Percentiles rank a stretch among this genome's conserved stretches.
These are phyloP conservation scores for Meteorus cinctellus DNA, from an alignment of 2,888 invertebrate genomes.

Conservation along the genomic window DNA sequence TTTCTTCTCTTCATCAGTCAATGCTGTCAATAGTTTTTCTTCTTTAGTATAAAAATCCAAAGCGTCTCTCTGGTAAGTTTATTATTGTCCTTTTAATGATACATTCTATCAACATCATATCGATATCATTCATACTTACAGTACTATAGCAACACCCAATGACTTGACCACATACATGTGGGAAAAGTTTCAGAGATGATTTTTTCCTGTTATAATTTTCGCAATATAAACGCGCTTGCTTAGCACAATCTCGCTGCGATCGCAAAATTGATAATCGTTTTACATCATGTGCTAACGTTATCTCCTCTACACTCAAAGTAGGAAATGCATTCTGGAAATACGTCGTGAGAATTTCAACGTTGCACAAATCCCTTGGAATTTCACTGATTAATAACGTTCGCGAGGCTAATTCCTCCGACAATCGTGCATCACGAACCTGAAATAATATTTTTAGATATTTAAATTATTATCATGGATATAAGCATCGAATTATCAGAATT, in stretches of 20 bases:
- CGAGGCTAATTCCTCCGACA: conserved; percentile 82
- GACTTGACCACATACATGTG: conserved; percentile 79
- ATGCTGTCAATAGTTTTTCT: conserved; percentile 83
- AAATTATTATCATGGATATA: neutral
- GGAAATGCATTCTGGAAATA: conserved; percentile 89
- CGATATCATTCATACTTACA: conserved; percentile 60
- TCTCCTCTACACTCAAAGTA: conserved; percentile 87
- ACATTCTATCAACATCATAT: neutral
- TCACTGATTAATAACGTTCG: conserved; percentile 93
- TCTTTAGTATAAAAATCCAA: conserved; percentile 88
- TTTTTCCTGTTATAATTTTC: conserved; percentile 86
- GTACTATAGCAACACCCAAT: conserved; percentile 83
- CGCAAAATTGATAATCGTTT: conserved; percentile 85
- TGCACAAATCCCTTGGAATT: conserved; percentile 86
- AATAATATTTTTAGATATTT: neutral
- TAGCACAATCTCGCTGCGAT: conserved; percentile 82
- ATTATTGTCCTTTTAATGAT: conserved; percentile 9
- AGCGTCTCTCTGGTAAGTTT: conserved; percentile 80
- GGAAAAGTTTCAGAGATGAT: conserved; percentile 83
- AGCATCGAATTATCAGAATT: neutral
- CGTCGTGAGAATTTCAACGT: conserved; percentile 75
- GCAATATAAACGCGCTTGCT: conserved; percentile 86
- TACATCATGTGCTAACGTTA: conserved; percentile 92
- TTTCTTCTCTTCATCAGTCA: conserved; percentile 86
- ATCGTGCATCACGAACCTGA: conserved; percentile 74